Evolutionary conservation across 2,113 vertebrate species (phyloP).

Genomic region (Daubentonia madagascariensis): DNA sequence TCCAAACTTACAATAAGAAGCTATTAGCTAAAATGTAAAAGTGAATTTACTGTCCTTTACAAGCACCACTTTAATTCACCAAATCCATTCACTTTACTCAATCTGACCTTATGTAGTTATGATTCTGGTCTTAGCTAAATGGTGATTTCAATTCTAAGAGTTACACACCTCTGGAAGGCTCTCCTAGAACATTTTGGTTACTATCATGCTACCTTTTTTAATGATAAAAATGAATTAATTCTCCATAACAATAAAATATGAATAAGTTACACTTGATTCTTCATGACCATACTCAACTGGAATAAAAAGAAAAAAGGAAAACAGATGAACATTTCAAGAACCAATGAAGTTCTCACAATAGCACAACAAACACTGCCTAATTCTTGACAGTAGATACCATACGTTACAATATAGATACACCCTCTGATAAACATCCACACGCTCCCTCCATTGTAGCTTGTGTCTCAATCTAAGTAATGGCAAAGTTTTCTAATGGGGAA

Average conservation of each 20-base stretch:
- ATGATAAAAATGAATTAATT: not conserved
- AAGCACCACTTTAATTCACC: conserved; percentile 69
- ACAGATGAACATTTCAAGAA: not conserved
- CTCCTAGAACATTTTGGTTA: conserved; percentile 72
- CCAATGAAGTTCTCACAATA: not conserved
- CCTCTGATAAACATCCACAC: not conserved
- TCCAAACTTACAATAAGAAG: conserved; percentile 52
- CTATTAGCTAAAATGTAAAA: conserved; percentile 49
- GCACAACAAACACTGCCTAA: not conserved
- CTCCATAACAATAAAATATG: not conserved
- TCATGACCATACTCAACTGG: not conserved
- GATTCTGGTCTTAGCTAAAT: conserved; percentile 74
- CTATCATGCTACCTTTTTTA: not conserved
- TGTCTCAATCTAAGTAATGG: not conserved
- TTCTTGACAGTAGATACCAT: not conserved
- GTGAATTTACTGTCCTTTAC: conserved; percentile 57
- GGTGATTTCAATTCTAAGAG: conserved; percentile 49
- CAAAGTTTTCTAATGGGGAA: not conserved
- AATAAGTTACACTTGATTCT: not conserved
- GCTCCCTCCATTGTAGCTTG: not conserved
- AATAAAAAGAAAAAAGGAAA: not conserved
- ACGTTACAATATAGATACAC: not conserved
- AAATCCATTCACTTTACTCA: conserved; percentile 67
- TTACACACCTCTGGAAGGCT: conserved; percentile 76
- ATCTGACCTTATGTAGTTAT: conserved; percentile 62